Conservation (phyloP, 2,888 invertebrate genomes). For the Branchellion lobata region DNA sequence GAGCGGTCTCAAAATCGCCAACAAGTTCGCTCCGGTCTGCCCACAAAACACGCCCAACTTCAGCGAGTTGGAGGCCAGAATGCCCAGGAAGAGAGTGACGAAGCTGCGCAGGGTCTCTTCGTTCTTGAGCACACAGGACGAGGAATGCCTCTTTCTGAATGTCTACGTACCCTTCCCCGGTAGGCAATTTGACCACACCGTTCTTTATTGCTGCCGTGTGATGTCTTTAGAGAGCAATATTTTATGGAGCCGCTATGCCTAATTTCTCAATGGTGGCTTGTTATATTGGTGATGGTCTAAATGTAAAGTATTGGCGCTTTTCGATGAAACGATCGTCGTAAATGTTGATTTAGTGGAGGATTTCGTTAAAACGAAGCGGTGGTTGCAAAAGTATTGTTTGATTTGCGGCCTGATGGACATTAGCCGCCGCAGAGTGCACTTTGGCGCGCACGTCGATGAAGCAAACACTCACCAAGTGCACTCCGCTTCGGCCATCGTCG, state of each 20-base stretch:
- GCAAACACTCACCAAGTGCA: too few relatives aligned
- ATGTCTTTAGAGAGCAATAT: not conserved
- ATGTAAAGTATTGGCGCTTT: not conserved
- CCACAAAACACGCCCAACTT: constrained; percentile 77
- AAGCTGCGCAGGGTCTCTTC: constrained; percentile 75
- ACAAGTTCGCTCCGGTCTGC: constrained; percentile 79
- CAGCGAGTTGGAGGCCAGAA: constrained; percentile 69
- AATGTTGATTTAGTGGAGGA: not conserved
- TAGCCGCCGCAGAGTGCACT: too few relatives aligned
- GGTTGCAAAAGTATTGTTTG: too few relatives aligned
- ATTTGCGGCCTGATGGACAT: too few relatives aligned
- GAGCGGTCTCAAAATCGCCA: constrained; percentile 60
- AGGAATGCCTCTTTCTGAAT: constrained; percentile 94
- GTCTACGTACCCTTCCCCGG: constrained; percentile 91
- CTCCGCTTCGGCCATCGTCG: too few relatives aligned
- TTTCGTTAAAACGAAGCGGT: too few relatives aligned
- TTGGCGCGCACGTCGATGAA: too few relatives aligned
- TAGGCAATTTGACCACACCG: constrained; percentile 59
- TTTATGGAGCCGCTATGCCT: too few relatives aligned
- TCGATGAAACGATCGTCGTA: not conserved
- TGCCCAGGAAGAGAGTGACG: constrained; percentile 87
- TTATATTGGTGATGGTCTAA: too few relatives aligned
- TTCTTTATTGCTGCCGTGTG: too few relatives aligned
- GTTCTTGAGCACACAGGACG: constrained; percentile 82
- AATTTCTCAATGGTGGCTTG: too few relatives aligned